Percentiles rank a stretch among this genome's conserved stretches.
Conservation (phyloP, 2,113 vertebrate genomes). For the Egretta garzetta region DNA sequence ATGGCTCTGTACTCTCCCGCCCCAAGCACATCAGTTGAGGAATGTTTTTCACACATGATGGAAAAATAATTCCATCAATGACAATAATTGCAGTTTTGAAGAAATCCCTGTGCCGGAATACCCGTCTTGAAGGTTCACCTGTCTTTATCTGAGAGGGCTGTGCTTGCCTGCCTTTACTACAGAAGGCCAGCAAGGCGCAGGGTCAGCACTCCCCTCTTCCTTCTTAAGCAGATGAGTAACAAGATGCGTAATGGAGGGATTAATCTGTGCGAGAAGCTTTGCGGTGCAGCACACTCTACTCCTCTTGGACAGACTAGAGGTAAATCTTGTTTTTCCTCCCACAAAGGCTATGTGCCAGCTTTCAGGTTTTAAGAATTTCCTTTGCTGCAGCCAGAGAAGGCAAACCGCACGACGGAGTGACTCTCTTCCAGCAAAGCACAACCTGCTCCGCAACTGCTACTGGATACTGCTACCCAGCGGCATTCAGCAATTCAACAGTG, state of each 20-base stretch:
- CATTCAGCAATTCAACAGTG: background rate
- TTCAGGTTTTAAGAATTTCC: background rate
- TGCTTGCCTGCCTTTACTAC: background rate
- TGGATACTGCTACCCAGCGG: background rate
- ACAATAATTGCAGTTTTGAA: background rate
- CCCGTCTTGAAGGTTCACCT: background rate
- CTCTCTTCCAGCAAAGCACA: background rate
- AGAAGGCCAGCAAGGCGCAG: background rate
- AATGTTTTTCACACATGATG: background rate
- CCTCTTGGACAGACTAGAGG: background rate
- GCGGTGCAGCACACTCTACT: background rate
- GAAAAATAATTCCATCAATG: background rate
- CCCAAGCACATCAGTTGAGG: background rate
- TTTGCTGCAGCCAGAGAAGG: background rate
- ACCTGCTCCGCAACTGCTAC: background rate
- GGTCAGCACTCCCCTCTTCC: background rate
- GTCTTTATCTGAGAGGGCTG: background rate
- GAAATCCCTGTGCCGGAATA: background rate
- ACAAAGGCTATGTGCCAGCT: background rate
- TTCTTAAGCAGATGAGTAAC: background rate
- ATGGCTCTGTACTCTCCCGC: background rate
- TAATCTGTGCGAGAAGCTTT: background rate
- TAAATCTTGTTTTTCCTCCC: background rate
- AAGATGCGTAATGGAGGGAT: background rate
- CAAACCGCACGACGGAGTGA: background rate